Evolutionary conservation across 2,113 vertebrate genomes (phyloP), one percentile per base, ranked within the genome.

Genomic region (Lonchura striata): DNA sequence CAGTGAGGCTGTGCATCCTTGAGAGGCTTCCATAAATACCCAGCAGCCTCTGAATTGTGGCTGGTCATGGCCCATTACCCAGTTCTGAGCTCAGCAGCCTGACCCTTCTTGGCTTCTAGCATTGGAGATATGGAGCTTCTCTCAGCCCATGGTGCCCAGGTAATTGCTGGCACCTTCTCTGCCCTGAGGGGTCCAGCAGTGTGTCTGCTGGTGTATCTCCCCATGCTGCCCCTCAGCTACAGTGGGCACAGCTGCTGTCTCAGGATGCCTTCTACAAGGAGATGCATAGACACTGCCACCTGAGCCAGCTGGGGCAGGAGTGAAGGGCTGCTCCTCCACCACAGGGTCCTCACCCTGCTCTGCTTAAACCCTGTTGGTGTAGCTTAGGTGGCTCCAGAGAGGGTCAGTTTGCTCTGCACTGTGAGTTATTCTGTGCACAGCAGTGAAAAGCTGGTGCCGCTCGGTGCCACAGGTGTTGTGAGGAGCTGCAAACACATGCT

Each of bases 381-480:
- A 46, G 25, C 18, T 82, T 15, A 20, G 42, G 15, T 22, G 49
- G 35, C 31, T 76, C 33, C 54, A 49, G 49, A 13, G 11, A 64
- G 35, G 14, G 27, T 46, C 8, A 8, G 6, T 79, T 88, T 75
- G 46, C 35, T 68, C n/a, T 19, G 1, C 24, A 13, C 16, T 15
- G 0, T 5, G 30, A 63, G 19, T 31, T 68, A 20, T 39, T 59
- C 41, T 20, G 23, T 42, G 56, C 80, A 42, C 20, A 61, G 31
- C 0, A 0, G 10, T 39, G 41, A 37, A 28, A 49, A 77, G 6
- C 37, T 65, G 49, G 22, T 52, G 17, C 16, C 16, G 2, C 61
- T 42, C 30, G 15, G 21, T 7, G 10, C 18, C 71, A 28, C 3
- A 28, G 19, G 10, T 20, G 6, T 2, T 35, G 25, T 20, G n/a